Base-by-base conservation (phyloP, 2,888 invertebrate genomes). In the Drosophila niveifrons region DNA sequence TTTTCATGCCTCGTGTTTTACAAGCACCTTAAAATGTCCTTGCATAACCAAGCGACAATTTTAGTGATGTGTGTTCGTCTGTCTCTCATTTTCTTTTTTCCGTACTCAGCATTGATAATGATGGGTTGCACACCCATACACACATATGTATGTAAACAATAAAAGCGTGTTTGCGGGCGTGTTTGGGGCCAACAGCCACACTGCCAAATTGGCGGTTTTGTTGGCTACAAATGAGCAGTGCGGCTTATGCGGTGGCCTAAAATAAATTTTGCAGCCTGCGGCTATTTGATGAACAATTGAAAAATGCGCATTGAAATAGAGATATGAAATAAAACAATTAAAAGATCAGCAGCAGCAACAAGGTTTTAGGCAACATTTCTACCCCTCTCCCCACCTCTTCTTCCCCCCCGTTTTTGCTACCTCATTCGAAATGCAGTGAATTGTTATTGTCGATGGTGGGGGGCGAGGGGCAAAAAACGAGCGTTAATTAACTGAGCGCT, bases 131-230 rank as follows among this genome's bases (percentile, higher is more conserved):
- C 36, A 11, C 46, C 50, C 50, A 57, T n/a, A 44, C 51, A 51
- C 15, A 29, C 47, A 13, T 13, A 2, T n/a, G 4, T 11, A 36
- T 11, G n/a, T n/a, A 36, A 4, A 41, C 39, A 41, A 41, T 41
- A 41, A 13, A 41, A 13, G 48, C 34, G 41, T 52, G 43, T 74
- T 74, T 65, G 72, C 55, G 71, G 80, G 63, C 72, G 68, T 62
- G 74, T 44, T 73, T 75, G 53, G 46, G 43, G 47, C 64, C 61
- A 61, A 4, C 7, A 28, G 61, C 72, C 75, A 68, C 69, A 68
- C 53, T 71, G 67, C 74, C 87, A 85, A 85, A 85, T 85, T 85
- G 84, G 84, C 87, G 84, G 84, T 87, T 85, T 86, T 83, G 72
- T 73, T 77, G 87, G 84, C 86, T 70, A 72, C 66, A 88, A 78